Percentiles rank a stretch among this genome's conserved stretches.
Evolutionary conservation across 2,888 invertebrate genomes (phyloP).

Genomic region (Dromius quadrimaculatus): DNA sequence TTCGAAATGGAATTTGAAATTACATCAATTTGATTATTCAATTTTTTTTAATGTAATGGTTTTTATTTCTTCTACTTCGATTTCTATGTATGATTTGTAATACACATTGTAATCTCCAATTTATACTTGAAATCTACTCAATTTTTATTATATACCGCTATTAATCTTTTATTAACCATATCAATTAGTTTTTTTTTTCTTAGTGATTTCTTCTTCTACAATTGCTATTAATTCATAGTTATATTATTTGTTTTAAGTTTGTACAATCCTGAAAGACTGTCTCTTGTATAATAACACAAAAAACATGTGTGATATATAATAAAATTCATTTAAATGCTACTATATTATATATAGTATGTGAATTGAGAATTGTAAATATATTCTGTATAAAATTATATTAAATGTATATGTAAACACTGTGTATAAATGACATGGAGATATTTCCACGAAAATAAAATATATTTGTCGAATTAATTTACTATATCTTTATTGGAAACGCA

Average conservation of each 20-base stretch:
- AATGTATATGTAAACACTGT: constrained; percentile 56
- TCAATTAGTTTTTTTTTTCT: constrained; percentile 7
- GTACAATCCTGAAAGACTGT: constrained; percentile 46
- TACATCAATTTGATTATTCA: too few relatives aligned
- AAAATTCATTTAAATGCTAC: constrained; percentile 30
- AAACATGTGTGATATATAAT: constrained; percentile 47
- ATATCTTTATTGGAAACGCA: too few relatives aligned
- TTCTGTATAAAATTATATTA: constrained; percentile 55
- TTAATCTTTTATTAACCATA: too few relatives aligned
- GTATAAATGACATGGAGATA: constrained; percentile 52
- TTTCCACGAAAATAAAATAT: constrained; percentile 59
- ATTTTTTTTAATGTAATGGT: too few relatives aligned
- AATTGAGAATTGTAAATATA: constrained; percentile 51
- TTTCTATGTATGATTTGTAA: too few relatives aligned
- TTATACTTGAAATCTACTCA: too few relatives aligned
- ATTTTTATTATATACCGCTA: too few relatives aligned
- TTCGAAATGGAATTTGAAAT: too few relatives aligned
- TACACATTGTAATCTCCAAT: too few relatives aligned
- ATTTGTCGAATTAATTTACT: constrained; percentile 66
- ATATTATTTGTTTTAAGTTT: too few relatives aligned
- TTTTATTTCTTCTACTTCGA: too few relatives aligned
- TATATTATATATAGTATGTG: constrained; percentile 45
- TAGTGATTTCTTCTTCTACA: neutral
- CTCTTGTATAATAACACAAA: constrained; percentile 44
- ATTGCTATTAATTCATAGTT: neutral